phyloP scores from a whole-genome alignment of 2,113 vertebrate genomes.

The Octodon degus region DNA sequence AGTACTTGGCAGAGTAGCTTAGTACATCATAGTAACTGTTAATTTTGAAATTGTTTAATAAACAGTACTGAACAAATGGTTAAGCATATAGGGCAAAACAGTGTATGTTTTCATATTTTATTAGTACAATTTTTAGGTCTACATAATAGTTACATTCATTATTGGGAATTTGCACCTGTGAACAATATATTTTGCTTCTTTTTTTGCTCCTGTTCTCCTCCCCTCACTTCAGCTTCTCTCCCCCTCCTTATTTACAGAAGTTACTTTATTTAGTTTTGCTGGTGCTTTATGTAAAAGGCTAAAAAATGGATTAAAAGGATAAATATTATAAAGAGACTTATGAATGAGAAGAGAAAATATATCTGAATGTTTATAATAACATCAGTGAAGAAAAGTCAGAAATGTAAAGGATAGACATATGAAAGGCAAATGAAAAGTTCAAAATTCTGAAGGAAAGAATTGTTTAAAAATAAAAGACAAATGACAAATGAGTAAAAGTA shows the following conservation, averaged over 20 bases:
- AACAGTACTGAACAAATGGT: neutral
- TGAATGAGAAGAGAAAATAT: neutral
- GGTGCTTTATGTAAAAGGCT: neutral
- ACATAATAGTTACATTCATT: neutral
- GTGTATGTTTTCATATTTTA: neutral
- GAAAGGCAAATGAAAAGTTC: neutral
- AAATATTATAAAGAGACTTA: neutral
- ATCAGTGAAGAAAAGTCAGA: neutral
- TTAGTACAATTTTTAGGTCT: neutral
- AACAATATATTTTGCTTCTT: neutral
- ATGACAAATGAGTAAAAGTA: slow-evolving; percentile 23
- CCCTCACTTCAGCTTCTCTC: neutral
- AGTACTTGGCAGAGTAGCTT: neutral
- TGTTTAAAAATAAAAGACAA: neutral
- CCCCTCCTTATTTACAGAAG: neutral
- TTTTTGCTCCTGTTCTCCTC: neutral
- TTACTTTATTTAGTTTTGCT: neutral
- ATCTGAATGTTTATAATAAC: neutral
- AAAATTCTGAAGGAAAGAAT: slow-evolving; percentile 1
- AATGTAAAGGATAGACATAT: neutral
- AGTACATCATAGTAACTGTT: neutral
- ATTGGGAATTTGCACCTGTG: neutral
- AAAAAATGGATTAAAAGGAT: neutral
- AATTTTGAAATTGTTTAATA: neutral
- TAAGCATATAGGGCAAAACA: neutral